These are phyloP conservation scores for Antennarius striatus DNA, from an alignment of 2,113 vertebrate genomes.

Conservation along the genomic window DNA sequence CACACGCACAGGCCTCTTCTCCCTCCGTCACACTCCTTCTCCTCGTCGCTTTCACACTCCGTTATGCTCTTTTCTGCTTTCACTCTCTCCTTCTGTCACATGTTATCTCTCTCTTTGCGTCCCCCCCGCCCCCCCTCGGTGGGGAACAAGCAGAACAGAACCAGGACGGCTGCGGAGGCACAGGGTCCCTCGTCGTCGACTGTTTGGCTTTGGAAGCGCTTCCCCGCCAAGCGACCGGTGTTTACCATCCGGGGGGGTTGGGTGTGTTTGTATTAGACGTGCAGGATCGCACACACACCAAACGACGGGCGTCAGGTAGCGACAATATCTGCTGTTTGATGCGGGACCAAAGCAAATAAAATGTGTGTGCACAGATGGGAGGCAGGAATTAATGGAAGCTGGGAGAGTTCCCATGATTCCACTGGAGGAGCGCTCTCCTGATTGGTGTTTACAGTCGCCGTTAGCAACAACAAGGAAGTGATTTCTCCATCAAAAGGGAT, in stretches of 20 bases:
- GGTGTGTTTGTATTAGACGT: slow-evolving; percentile 67
- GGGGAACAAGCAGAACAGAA: slow-evolving; percentile 56
- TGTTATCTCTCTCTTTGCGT: slow-evolving; percentile 32
- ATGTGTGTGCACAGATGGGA: slow-evolving; percentile 26
- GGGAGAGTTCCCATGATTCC: background rate
- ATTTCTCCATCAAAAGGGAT: no score
- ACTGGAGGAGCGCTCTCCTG: background rate
- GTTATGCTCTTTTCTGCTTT: slow-evolving; percentile 69
- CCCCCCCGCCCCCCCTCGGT: slow-evolving; percentile 42
- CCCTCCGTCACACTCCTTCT: slow-evolving; percentile 40
- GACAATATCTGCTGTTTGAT: slow-evolving; percentile 26
- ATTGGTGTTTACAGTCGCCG: no score
- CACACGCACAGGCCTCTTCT: slow-evolving; percentile 24
- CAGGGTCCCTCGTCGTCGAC: slow-evolving; percentile 46
- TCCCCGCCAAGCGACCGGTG: slow-evolving; percentile 63
- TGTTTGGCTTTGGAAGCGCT: slow-evolving; percentile 47
- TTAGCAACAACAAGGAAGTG: no score
- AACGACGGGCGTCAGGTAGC: slow-evolving; percentile 37
- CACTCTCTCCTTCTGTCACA: slow-evolving; percentile 63
- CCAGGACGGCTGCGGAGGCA: slow-evolving; percentile 45
- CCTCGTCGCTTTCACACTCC: slow-evolving; percentile 58
- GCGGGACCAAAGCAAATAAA: background rate
- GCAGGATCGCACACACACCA: slow-evolving; percentile 37
- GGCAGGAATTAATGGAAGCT: background rate
- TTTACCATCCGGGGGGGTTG: slow-evolving; percentile 61